Evolutionary conservation across 2,888 invertebrate species (phyloP), one percentile per base, ranked within the genome.

Genomic region (Yponomeuta malinellus): DNA sequence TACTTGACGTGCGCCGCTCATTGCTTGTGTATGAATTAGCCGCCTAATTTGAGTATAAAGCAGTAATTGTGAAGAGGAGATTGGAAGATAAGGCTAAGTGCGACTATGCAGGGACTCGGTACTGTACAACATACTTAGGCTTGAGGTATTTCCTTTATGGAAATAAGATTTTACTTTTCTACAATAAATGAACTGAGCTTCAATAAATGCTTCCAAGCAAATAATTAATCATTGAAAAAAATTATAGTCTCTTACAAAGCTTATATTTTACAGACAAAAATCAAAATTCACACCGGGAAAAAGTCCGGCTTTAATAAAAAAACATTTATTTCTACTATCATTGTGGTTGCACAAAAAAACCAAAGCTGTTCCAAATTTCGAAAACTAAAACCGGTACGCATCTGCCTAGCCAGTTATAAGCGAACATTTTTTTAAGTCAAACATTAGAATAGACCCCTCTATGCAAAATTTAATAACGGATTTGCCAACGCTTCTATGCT

Each of bases 391-490:
- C 68, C 63, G 70, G 43, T 48, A 74, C 76, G 75, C 81, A 81
- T 80, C 81, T 81, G 81, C 80, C 76, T 33, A 15, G 52, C 52
- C 52, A 52, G 67, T 33, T 70, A 67, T 33, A 70, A 31, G 12
- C 72, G 71, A 66, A 72, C 72, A 70, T 72, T 65, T 74, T 81
- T 80, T 78, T 78, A 82, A 78, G 77, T 77, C 75, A 77, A 80
- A 81, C 79, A 85, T 87, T 86, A 84, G 81, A 82, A 83, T 79
- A 78, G 77, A 73, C 79, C 86, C 89, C 84, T 83, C 84, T 90
- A 91, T 90, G 92, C 91, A 90, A 92, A 91, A 87, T 84, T 90
- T 79, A 87, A 91, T 90, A 79, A 86, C 77, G 76, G 78, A 85
- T 80, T 81, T 81, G 73, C 80, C 79, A 78, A 74, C 72, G 48